These are phyloP conservation scores for Aldrovandia affinis DNA, from an alignment of 2,797 vertebrate species.

Conservation along the genomic window DNA sequence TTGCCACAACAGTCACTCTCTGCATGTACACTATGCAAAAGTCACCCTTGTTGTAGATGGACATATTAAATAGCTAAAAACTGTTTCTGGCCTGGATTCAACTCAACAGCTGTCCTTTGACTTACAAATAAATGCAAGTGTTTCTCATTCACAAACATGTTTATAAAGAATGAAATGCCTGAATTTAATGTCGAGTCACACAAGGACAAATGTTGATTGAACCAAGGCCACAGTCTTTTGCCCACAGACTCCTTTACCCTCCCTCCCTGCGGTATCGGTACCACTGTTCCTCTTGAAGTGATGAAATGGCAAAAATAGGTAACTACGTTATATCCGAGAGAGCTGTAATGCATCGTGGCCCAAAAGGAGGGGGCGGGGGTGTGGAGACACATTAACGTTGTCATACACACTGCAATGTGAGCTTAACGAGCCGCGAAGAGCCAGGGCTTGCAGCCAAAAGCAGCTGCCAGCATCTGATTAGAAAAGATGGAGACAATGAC, in stretches of 20 bases:
- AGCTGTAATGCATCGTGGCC: neutral
- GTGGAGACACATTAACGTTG: neutral
- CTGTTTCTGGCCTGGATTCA: no score
- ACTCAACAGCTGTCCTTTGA: no score
- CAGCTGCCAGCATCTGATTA: neutral
- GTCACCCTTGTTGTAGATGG: no score
- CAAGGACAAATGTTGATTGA: neutral
- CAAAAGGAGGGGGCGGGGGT: neutral
- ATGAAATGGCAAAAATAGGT: slow-evolving; percentile 16
- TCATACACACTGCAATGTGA: neutral
- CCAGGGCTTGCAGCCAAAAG: neutral
- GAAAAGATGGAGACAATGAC: neutral
- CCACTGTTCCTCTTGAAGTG: neutral
- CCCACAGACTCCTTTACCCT: neutral
- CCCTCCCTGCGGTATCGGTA: neutral
- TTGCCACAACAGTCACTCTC: no score
- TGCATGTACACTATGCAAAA: no score
- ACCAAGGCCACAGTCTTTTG: neutral
- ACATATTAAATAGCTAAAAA: no score
- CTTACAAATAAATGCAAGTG: no score
- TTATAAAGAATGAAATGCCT: no score
- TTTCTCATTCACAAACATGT: no score
- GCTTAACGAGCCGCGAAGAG: neutral
- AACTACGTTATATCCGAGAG: neutral
- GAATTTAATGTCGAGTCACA: no score